Base-by-base conservation (phyloP, 1,140 invertebrate species). In the Drosophila virilis region DNA sequence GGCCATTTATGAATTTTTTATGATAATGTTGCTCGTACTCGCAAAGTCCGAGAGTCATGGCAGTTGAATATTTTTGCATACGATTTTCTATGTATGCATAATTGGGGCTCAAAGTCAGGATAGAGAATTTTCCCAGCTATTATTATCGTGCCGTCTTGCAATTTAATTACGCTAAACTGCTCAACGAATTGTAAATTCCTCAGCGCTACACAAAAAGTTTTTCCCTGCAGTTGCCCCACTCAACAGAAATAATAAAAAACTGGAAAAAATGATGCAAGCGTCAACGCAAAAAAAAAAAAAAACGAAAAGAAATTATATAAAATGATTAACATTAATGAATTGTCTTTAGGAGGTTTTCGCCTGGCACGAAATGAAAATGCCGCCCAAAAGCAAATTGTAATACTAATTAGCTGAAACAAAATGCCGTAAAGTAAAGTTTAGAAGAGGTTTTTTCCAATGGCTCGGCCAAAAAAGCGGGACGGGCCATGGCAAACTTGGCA, bases 271-370 rank as follows among this genome's bases (percentile, higher is more conserved):
- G 80, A 88, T 91, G 80, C 80, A 84, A 71, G 61, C 62, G 58
- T 37, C 46, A 67, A 57, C 45, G 73, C 8, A 50, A 60, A 42
- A 62, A 60, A 22, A 38, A 37, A 43, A n/a, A n/a, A n/a, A n/a
- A n/a, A 28, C 12, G n/a, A 35, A 13, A 64, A 61, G 65, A 72
- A 82, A 75, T 77, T 78, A 85, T 86, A 79, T 78, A 79, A 90
- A 91, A 91, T 91, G 77, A 91, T 91, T 91, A 84, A 68, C 88
- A 91, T 91, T 91, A 91, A 91, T 91, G 83, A 83, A 86, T 86
- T 83, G 83, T 77, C 70, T 65, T 64, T 66, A 51, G 55, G 8
- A 46, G 54, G 50, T 52, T 55, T 55, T 61, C 60, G 15, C 43
- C 59, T 62, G 67, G n/a, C 52, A 46, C n/a, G 48, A 69, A 75